Percentiles rank a stretch among this genome's conserved stretches.
These are phyloP conservation scores for Rhogogaster chlorosoma DNA, from an alignment of 2,888 invertebrate species.

Conservation along the genomic window DNA sequence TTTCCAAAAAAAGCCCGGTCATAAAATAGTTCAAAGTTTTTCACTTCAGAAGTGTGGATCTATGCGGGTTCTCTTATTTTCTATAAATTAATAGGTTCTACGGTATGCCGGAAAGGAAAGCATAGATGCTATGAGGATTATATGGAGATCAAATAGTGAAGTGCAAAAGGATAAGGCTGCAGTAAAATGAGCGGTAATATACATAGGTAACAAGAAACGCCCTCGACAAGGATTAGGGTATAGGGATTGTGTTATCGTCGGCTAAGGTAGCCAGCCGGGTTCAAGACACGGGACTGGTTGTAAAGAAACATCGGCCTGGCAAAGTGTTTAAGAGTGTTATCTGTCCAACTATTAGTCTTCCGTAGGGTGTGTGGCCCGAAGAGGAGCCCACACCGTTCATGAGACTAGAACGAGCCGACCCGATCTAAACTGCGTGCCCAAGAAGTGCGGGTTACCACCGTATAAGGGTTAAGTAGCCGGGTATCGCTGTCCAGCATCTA, in stretches of 20 bases:
- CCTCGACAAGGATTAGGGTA: slow-evolving; percentile 44
- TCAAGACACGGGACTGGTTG: slow-evolving; percentile 49
- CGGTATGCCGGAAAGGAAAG: background rate
- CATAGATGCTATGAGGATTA: background rate
- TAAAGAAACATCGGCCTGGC: slow-evolving; percentile 75
- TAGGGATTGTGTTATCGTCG: slow-evolving; percentile 46
- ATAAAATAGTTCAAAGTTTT: too few relatives aligned
- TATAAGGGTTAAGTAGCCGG: slow-evolving; percentile 70
- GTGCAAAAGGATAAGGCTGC: slow-evolving; percentile 13
- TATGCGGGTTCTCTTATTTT: background rate
- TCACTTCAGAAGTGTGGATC: too few relatives aligned
- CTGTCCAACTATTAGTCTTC: slow-evolving; percentile 77
- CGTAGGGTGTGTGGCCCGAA: slow-evolving; percentile 74
- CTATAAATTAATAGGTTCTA: background rate
- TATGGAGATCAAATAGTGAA: background rate
- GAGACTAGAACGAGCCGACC: slow-evolving; percentile 28
- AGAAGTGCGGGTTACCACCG: slow-evolving; percentile 48
- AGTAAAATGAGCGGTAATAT: slow-evolving; percentile 10
- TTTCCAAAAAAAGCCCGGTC: background rate
- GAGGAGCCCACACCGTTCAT: background rate
- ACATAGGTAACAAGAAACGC: slow-evolving; percentile 47
- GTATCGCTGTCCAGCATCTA: slow-evolving; percentile 75
- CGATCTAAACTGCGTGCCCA: slow-evolving; percentile 37
- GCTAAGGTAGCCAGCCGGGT: slow-evolving; percentile 41
- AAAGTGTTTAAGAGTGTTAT: slow-evolving; percentile 77